A percentile compares a stretch with the other conserved stretches of the same genome.
These are phyloP conservation scores for Eupithecia pulchellata DNA, from an alignment of 2,888 invertebrate species.

Conservation along the genomic window DNA sequence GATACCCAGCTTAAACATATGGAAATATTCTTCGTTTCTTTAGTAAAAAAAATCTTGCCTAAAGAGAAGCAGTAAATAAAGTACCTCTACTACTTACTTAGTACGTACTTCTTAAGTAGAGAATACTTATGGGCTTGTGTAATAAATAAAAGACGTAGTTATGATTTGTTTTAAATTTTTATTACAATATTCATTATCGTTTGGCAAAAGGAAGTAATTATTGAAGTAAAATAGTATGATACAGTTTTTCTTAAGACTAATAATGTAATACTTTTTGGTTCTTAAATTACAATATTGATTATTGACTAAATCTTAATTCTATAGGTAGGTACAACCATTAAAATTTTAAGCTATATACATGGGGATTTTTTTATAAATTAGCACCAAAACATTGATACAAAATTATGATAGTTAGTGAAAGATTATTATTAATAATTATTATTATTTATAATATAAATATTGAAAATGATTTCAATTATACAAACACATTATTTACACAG, in stretches of 20 bases:
- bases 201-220: conserved; percentile 80
- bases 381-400: conserved; percentile 69
- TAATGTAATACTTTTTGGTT: conserved; percentile 82
- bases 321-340: conserved; percentile 41
- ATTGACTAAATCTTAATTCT: conserved; percentile 49
- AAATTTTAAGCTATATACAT: conserved; percentile 51
- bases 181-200: conserved; percentile 74
- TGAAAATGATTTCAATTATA: conserved; percentile 20
- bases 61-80: no score
- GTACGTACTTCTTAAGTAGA: neutral
- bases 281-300: conserved; percentile 62
- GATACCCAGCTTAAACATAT: no score
- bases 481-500: conserved; percentile 46
- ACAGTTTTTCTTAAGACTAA: conserved; percentile 60
- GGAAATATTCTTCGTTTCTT: no score
- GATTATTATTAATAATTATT: neutral
- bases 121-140: conserved; percentile 31
- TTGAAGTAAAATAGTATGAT: conserved; percentile 50
- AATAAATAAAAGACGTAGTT: conserved; percentile 35
- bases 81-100: no score
- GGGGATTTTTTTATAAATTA: conserved; percentile 56
- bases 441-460: conserved; percentile 13
- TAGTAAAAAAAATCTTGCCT: no score
- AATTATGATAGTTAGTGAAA: neutral
- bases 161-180: conserved; percentile 66